These are phyloP conservation scores for Lithophane leautieri DNA, from an alignment of 2,888 invertebrate genomes.

Conservation along the genomic window DNA sequence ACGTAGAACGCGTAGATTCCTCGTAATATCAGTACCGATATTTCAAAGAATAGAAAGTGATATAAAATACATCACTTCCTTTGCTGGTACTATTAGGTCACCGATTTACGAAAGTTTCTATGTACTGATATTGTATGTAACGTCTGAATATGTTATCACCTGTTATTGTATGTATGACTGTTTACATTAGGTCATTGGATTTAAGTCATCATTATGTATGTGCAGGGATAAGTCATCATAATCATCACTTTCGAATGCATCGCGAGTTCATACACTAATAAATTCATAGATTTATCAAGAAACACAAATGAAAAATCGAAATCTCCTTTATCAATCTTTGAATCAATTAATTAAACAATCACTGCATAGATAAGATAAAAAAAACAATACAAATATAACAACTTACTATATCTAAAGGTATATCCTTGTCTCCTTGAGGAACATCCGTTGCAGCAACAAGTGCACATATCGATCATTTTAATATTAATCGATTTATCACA, in stretches of 20 bases:
- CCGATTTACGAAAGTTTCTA: constrained; percentile 41
- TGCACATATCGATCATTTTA: constrained; percentile 78
- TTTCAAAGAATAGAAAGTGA: constrained; percentile 61
- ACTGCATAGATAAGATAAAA: constrained; percentile 6
- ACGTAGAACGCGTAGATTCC: constrained; percentile 52
- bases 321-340: constrained; percentile 35
- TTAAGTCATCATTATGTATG: constrained; percentile 58
- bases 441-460: constrained; percentile 79
- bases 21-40: constrained; percentile 58
- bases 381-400: constrained; percentile 37
- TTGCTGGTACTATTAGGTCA: constrained; percentile 61
- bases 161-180: constrained; percentile 22
- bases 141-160: constrained; percentile 46
- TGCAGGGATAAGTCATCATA: constrained; percentile 24
- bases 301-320: background rate
- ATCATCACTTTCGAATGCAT: constrained; percentile 51
- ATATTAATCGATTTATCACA: constrained; percentile 81
- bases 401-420: constrained; percentile 78
- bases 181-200: constrained; percentile 46
- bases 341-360: constrained; percentile 24
- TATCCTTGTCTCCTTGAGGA: constrained; percentile 74
- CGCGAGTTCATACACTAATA: background rate
- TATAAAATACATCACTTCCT: constrained; percentile 41
- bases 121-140: constrained; percentile 23
- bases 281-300: background rate